Evolutionary conservation across 2,113 vertebrate genomes (phyloP).

Genomic region (Chiloscyllium plagiosum): DNA sequence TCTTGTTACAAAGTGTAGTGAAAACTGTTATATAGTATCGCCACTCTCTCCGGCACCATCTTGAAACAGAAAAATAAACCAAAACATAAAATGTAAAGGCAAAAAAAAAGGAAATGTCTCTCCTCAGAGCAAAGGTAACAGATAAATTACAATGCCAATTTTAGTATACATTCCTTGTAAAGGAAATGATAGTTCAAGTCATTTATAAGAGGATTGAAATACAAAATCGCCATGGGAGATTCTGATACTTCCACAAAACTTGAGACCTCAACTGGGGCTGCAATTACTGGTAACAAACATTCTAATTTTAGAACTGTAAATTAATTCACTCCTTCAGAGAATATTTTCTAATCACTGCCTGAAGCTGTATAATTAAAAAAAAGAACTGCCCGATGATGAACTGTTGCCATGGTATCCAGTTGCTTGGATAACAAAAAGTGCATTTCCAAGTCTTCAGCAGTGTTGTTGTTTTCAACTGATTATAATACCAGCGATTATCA

Average conservation of each 20-base stretch:
- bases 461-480: not conserved
- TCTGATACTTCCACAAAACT: not conserved
- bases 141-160: not conserved
- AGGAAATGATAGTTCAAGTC: not conserved
- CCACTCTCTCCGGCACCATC: too few species aligned
- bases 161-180: not conserved
- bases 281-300: slow-evolving; percentile 20
- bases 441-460: not conserved
- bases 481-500: not conserved
- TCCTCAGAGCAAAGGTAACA: not conserved
- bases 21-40: too few species aligned
- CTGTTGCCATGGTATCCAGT: slow-evolving; percentile 15
- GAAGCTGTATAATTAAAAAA: slow-evolving; percentile 32
- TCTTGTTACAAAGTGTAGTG: too few species aligned
- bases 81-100: too few species aligned
- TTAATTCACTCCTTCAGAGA: slow-evolving; percentile 34
- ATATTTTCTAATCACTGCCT: slow-evolving; percentile 36
- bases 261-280: not conserved
- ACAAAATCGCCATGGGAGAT: slow-evolving; percentile 23
- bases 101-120: not conserved
- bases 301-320: slow-evolving; percentile 36
- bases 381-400: slow-evolving; percentile 33
- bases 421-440: not conserved
- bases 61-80: too few species aligned
- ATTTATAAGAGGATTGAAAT: not conserved